phyloP scores from a whole-genome alignment of 1,140 invertebrate genomes.

The Wasmannia auropunctata region DNA sequence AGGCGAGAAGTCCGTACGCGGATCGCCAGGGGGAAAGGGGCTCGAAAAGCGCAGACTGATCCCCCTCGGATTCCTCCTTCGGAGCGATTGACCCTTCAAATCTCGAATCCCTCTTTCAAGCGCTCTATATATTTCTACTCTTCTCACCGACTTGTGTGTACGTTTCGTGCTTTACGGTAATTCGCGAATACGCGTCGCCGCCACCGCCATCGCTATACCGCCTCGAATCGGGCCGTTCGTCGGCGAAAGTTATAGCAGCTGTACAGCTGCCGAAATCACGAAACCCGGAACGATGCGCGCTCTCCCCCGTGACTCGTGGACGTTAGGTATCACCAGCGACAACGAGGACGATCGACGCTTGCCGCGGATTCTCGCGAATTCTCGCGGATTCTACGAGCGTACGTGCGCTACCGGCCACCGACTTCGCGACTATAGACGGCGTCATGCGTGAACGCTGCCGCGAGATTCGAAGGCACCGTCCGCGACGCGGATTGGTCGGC shows the following conservation, averaged over 20 bases:
- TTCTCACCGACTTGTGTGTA: too few relatives aligned
- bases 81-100: too few relatives aligned
- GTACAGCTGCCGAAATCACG: constrained; percentile 60
- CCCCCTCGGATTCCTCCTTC: too few relatives aligned
- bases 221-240: constrained; percentile 71
- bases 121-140: too few relatives aligned
- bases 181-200: not conserved
- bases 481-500: not conserved
- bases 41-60: too few relatives aligned
- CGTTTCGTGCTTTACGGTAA: not conserved
- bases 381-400: not conserved
- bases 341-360: not conserved
- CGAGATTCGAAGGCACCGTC: not conserved
- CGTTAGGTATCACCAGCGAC: not conserved
- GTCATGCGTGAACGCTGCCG: not conserved
- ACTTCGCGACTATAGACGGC: not conserved
- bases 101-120: too few relatives aligned
- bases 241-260: constrained; percentile 63
- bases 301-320: not conserved
- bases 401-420: not conserved
- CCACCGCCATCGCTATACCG: not conserved
- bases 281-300: constrained; percentile 38
- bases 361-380: not conserved
- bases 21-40: not conserved
- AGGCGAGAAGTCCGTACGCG: not conserved